Evolutionary conservation across 2,113 vertebrate species (phyloP), one percentile per base, ranked within the genome.

Genomic region (Rhynchomys soricoides): DNA sequence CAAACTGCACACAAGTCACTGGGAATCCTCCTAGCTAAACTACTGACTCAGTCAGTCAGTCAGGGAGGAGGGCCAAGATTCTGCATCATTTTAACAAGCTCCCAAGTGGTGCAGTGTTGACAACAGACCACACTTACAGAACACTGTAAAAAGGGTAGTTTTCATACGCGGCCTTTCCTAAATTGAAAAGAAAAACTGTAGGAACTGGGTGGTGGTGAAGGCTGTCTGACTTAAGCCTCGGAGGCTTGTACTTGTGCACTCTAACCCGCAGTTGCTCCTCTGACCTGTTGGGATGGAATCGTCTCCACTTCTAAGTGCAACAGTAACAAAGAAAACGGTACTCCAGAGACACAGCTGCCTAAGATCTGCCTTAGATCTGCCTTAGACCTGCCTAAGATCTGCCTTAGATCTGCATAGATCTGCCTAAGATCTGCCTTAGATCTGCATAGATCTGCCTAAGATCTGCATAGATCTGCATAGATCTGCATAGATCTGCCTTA

Each of bases 221-320:
- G 74, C 68, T 66, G 68, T 15, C 26, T 74, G 82, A 82, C 83
- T 79, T 34, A 91, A 59, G 22, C 17, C 85, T 89, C 73, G 89
- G 78, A 94, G 82, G 50, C 83, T 29, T 83, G 0, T 50, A 78
- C 87, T 93, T 81, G 57, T 94, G 89, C 95, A 82, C 31, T 87
- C 62, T 88, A 96, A 90, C 16, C 31, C 88, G 64, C 64, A 66
- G 64, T 12, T n/a, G n/a, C 12, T 66, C 64, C 29, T 66, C 31
- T 66, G 64, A 66, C 29, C 64, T 66, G 64, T 31, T 31, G 29
- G 64, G 29, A 66, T 66, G 64, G 64, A 66, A 12, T 31, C 64
- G 12, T 66, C 31, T 12, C 64, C 64, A 64, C 3, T 13, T 12
- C 64, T 15, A 29, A 13, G 31, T 66, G 29, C 64, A 34, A 13